phyloP scores from a whole-genome alignment of 2,888 invertebrate genomes.

The Drosophila mimetica region DNA sequence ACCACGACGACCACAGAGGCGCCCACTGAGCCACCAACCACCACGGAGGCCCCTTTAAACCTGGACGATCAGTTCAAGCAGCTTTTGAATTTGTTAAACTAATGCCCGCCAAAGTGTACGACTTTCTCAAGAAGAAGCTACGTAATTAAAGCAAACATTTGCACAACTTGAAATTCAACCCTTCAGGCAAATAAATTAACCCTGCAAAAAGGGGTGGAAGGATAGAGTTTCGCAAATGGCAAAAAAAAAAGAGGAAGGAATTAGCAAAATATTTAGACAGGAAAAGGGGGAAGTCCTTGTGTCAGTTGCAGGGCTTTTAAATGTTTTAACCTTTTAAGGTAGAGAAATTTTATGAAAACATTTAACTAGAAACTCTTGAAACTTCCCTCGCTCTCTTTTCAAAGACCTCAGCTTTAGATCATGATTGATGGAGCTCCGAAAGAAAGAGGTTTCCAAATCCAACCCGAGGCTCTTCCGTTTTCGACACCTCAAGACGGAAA shows the following conservation, averaged over 20 bases:
- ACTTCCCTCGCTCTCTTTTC: neutral
- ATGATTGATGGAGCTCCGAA: conserved; percentile 36
- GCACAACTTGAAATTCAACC: conserved; percentile 25
- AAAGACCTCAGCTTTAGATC: neutral
- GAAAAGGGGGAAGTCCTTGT: neutral
- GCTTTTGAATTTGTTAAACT: conserved; percentile 76
- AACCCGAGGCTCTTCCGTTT: conserved; percentile 29
- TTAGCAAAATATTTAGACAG: conserved; percentile 25
- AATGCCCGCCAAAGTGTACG: conserved; percentile 44
- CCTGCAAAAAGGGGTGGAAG: conserved; percentile 22
- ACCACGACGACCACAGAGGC: conserved; percentile 55
- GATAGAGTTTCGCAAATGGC: conserved; percentile 30
- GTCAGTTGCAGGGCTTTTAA: conserved; percentile 1
- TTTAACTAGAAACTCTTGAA: neutral
- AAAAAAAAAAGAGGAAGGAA: conserved; percentile 4
- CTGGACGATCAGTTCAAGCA: conserved; percentile 71
- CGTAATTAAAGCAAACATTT: conserved; percentile 27
- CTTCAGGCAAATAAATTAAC: conserved; percentile 33
- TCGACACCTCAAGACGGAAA: conserved; percentile 35
- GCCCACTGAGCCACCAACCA: conserved; percentile 15
- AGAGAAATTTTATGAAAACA: neutral
- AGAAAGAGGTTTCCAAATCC: conserved; percentile 8
- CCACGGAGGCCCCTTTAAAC: conserved; percentile 48
- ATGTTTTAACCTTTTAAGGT: neutral
- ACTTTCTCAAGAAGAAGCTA: conserved; percentile 2